phyloP scores from a whole-genome alignment of 2,888 invertebrate genomes.

The Steinernema hermaphroditum region DNA sequence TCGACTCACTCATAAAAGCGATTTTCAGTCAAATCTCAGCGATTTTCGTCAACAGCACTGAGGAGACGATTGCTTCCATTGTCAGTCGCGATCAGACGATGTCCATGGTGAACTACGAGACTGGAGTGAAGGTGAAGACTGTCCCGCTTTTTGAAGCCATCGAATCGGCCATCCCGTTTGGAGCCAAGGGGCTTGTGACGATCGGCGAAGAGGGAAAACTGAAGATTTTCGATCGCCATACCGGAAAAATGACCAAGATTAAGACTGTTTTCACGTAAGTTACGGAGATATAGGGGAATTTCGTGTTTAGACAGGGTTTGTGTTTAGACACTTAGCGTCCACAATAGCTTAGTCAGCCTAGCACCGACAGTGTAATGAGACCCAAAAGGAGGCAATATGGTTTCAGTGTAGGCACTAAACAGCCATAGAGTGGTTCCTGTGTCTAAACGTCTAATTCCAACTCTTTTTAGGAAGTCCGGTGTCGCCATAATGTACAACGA shows the following conservation, averaged over 20 bases:
- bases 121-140: constrained; percentile 41
- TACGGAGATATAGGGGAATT: not conserved
- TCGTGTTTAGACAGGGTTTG: too few relatives aligned
- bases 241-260: constrained; percentile 40
- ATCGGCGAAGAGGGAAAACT: constrained; percentile 60
- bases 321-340: too few relatives aligned
- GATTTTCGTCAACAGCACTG: constrained; percentile 38
- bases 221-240: constrained; percentile 53
- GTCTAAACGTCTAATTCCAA: too few relatives aligned
- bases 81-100: constrained; percentile 57
- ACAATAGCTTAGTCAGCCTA: too few relatives aligned
- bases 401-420: too few relatives aligned
- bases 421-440: too few relatives aligned
- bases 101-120: constrained; percentile 55
- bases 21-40: constrained; percentile 47
- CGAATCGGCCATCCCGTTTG: constrained; percentile 46
- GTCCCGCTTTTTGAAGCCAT: constrained; percentile 56
- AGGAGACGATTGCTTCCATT: constrained; percentile 42
- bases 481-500: constrained; percentile 50
- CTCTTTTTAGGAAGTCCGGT: constrained; percentile 40
- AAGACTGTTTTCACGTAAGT: constrained; percentile 42
- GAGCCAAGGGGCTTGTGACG: constrained; percentile 50
- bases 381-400: too few relatives aligned
- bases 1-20: not conserved
- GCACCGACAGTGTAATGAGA: too few relatives aligned